Base-by-base conservation (phyloP, 2,113 vertebrate genomes). In the Lagopus leucura region DNA sequence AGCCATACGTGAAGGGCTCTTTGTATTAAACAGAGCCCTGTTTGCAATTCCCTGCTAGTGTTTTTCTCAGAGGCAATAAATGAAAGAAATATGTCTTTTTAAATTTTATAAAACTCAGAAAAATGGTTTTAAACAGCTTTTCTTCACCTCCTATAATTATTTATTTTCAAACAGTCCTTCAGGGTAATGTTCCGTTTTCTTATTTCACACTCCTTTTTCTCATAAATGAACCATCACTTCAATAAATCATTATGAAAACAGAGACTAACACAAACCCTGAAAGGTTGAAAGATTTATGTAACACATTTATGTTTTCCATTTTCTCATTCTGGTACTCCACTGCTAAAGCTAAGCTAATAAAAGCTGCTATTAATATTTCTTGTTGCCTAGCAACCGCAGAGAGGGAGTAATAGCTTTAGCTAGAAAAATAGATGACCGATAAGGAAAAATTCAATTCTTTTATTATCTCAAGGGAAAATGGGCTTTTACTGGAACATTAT, bases 371-470 rank as follows among this genome's bases (percentile, higher is more conserved):
- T 99, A 99, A 99, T 99, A 99, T 99, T 99, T 99, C 99, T 98
- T 98, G 99, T 99, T 99, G 99, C 99, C 97, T 98, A 98, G 99
- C 99, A 99, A 99, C 99, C 97, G 88, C 97, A 98, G 99, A 98
- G 98, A 98, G 98, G 98, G 98, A 99, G 99, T 99, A 99, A 99
- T 99, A 99, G 99, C 99, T 99, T 99, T 98, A 98, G 98, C 98
- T 98, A 98, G 98, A 98, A 99, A 99, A 99, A 99, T 99, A 99
- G 99, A 99, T 98, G 98, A 98, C 98, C 99, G 99, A 99, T 99
- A 99, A 99, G 99, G 98, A 99, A 99, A 99, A 99, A 99, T 99
- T 99, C 99, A 99, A 99, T 99, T 99, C 99, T 99, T 99, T 99
- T 99, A 99, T 99, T 99, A 99, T 99, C 99, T 99, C 99, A 98